Evolutionary conservation across 2,113 vertebrate genomes (phyloP), one percentile per base, ranked within the genome.

Genomic region (Balaeniceps rex): DNA sequence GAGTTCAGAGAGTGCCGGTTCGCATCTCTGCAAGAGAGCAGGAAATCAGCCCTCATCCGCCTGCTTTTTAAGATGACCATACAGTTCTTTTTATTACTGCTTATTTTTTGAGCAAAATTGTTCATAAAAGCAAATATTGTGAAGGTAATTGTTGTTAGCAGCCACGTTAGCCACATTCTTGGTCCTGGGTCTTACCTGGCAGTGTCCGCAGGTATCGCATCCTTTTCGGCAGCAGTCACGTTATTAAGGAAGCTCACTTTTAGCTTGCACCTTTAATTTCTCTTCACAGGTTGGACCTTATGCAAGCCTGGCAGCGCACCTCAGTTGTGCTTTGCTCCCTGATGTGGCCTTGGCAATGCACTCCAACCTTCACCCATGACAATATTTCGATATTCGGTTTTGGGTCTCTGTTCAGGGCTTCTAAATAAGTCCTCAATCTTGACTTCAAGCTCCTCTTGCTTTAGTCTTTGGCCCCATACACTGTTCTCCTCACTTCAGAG

Each of bases 351-450:
- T 70, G 36, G 10, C 19, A 14, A 33, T 36, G 47, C 14, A 3
- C 24, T 69, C 23, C 31, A 22, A 11, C 40, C 23, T 68, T 72
- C 31, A 25, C 1, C 61, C 19, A 2, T 11, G 29, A 6, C 40
- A 19, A 0, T 24, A 17, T 11, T 31, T 21, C 3, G 1, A 6
- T 38, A 4, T 29, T 44, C 0, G 10, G 12, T 12, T 70, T 49
- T 21, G 28, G 34, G 36, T 25, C n/a, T 57, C 34, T 40, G 2
- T 25, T 29, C 16, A 47, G 31, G 11, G 28, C 23, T 58, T 51
- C 22, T 40, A n/a, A 74, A 10, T 33, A 51, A 44, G 12, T 31
- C 24, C 7, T 49, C 0, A 0, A 13, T 44, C 49, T 54, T 75
- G 19, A 17, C 19, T 40, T 87, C 28, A 44, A 19, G 38, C 11